Evolutionary conservation across 2,888 invertebrate species (phyloP).

Genomic region (Rapana venosa): DNA sequence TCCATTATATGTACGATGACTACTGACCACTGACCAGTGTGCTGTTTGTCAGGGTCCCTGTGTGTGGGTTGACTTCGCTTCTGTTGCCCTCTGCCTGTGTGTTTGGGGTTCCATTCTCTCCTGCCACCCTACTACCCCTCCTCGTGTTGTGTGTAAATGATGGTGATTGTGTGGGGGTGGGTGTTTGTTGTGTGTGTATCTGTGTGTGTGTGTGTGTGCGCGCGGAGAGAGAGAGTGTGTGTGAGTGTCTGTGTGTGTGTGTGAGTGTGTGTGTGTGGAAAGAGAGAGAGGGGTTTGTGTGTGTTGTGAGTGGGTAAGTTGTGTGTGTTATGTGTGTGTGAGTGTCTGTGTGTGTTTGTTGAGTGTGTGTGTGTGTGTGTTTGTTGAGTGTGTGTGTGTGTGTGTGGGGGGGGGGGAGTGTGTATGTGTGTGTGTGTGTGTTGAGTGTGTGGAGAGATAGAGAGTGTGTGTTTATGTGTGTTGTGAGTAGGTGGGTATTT

Average conservation of each 20-base stretch:
- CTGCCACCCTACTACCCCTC: no score
- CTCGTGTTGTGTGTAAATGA: no score
- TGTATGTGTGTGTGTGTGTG: neutral
- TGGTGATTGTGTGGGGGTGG: no score
- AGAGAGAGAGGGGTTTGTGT: neutral
- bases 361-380: neutral
- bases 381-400: neutral
- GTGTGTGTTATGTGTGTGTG: neutral
- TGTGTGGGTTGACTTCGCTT: no score
- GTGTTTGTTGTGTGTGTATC: no score
- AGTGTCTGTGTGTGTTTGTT: neutral
- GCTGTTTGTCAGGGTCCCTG: no score
- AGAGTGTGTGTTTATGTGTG: neutral
- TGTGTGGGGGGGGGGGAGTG: neutral
- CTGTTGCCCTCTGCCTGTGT: no score
- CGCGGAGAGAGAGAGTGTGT: neutral
- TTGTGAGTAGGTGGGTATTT: no score
- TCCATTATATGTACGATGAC: no score
- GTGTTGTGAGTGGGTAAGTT: neutral
- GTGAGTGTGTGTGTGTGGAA: neutral
- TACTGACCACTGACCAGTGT: no score
- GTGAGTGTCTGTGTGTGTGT: slow-evolving; percentile 3
- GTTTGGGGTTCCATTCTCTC: no score
- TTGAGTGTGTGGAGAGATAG: neutral
- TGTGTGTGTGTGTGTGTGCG: neutral